These are phyloP conservation scores for Empidonax traillii DNA, from an alignment of 2,113 vertebrate species.

Conservation along the genomic window DNA sequence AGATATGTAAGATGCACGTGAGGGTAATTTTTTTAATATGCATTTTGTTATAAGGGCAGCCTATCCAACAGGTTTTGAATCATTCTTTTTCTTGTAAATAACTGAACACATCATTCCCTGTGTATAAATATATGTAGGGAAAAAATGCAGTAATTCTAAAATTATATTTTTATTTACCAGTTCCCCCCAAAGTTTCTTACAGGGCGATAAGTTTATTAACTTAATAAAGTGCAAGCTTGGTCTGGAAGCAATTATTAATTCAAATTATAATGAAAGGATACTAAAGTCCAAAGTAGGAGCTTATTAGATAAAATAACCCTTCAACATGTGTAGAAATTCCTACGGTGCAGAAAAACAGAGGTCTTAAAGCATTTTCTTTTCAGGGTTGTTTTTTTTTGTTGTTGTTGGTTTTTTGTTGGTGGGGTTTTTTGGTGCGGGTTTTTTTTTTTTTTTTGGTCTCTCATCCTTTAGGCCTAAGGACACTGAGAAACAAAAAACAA, in stretches of 20 bases:
- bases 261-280: background rate
- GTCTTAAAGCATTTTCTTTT: conserved; percentile 1
- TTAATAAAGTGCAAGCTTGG: background rate
- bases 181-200: background rate
- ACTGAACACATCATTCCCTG: background rate
- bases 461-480: conserved; percentile 23
- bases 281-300: background rate
- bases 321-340: background rate
- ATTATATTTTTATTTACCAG: background rate
- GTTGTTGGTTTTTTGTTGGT: background rate
- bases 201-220: background rate
- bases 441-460: background rate
- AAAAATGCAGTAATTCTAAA: background rate
- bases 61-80: background rate
- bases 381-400: background rate
- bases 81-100: background rate
- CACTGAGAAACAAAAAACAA: conserved; percentile 17
- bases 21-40: background rate
- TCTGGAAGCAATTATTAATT: background rate
- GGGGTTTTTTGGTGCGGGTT: background rate
- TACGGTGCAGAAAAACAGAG: background rate
- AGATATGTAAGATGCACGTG: background rate
- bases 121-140: background rate
- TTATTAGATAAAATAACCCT: background rate
- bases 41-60: background rate